Conservation (phyloP, 2,888 invertebrate species). For the Coecobrya sp. region DNA sequence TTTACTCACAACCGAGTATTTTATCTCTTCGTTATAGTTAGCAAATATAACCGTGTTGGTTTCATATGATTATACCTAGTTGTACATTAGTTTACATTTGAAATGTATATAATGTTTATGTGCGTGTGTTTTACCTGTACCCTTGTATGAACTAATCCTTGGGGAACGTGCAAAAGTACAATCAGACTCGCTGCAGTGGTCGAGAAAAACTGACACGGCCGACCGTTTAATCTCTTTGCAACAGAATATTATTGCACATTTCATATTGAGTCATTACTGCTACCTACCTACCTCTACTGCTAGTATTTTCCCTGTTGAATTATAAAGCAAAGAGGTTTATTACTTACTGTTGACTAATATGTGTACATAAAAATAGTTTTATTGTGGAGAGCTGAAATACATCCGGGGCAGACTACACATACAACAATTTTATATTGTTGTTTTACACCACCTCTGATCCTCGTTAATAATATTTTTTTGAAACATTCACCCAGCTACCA, state of each 20-base stretch:
- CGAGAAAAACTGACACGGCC: constrained; percentile 69
- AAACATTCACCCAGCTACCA: neutral
- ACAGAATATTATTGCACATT: constrained; percentile 30
- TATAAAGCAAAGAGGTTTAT: neutral
- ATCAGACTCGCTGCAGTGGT: constrained; percentile 50
- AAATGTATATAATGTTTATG: constrained; percentile 6
- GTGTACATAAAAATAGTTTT: constrained; percentile 35
- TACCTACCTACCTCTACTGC: neutral
- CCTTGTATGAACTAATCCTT: constrained; percentile 53
- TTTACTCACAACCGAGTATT: too few relatives aligned
- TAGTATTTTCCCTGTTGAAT: constrained; percentile 42
- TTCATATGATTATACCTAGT: too few relatives aligned
- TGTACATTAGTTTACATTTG: neutral
- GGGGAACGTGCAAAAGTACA: constrained; percentile 16
- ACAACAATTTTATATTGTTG: neutral
- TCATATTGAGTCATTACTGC: constrained; percentile 31
- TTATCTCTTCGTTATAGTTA: constrained; percentile 28
- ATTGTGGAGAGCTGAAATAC: constrained; percentile 19
- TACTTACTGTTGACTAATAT: constrained; percentile 32
- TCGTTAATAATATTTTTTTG: constrained; percentile 26
- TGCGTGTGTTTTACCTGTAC: neutral
- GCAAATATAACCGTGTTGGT: neutral
- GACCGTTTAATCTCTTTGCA: constrained; percentile 64
- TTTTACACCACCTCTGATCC: neutral
- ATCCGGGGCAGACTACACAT: constrained; percentile 61